phyloP scores from a whole-genome alignment of 2,797 vertebrate species.

The Bradypodion ventrale region DNA sequence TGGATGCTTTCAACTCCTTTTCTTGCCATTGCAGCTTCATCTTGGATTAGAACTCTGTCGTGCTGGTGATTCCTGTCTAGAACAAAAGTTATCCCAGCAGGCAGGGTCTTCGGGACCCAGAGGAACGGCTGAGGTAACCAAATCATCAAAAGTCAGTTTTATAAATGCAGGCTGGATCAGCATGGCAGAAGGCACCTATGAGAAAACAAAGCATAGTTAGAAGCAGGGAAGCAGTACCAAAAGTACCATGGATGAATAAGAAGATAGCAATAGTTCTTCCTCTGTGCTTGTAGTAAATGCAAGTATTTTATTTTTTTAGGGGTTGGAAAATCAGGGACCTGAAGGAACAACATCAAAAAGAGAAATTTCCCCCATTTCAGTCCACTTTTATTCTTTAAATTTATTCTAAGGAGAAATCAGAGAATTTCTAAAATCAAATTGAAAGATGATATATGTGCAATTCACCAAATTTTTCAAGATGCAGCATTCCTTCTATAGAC shows the following conservation, averaged over 20 bases:
- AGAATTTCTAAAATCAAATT: not conserved
- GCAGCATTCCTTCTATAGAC: not conserved
- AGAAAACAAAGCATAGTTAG: slow-evolving; percentile 7
- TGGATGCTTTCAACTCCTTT: slow-evolving; percentile 33
- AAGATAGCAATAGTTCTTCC: not conserved
- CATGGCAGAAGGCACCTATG: slow-evolving; percentile 60
- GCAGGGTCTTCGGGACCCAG: slow-evolving; percentile 85
- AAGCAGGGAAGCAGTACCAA: not conserved
- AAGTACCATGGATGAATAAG: not conserved
- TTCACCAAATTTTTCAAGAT: not conserved
- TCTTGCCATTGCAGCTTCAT: slow-evolving; percentile 30
- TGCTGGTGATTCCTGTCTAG: slow-evolving; percentile 82
- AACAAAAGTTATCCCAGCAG: slow-evolving; percentile 89
- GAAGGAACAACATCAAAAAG: not conserved
- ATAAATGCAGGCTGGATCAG: slow-evolving; percentile 76
- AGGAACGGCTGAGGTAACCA: slow-evolving; percentile 84
- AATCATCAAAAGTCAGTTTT: slow-evolving; percentile 85
- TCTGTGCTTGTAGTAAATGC: not conserved
- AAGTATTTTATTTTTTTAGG: not conserved
- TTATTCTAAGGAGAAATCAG: not conserved
- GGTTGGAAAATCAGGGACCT: too few species aligned
- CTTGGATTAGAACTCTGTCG: slow-evolving; percentile 77
- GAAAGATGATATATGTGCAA: not conserved
- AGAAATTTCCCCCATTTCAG: not conserved
- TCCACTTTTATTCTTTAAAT: not conserved